Conservation (phyloP, 1,140 invertebrate genomes). For the Atta cephalotes region DNA sequence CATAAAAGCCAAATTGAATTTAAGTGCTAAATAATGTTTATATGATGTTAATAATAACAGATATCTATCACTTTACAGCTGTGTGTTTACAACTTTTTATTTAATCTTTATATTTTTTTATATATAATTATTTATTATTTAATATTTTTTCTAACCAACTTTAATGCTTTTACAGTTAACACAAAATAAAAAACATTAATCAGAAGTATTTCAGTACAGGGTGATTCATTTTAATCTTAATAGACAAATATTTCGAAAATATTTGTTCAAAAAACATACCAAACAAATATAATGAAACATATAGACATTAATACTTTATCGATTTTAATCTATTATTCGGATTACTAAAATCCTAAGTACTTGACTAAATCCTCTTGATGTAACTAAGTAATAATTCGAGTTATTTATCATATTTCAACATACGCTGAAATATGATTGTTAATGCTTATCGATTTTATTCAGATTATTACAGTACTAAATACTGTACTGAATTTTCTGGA, state of each 20-base stretch:
- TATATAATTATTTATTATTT: no score
- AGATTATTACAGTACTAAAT: not conserved
- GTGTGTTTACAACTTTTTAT: no score
- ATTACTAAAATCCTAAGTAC: not conserved
- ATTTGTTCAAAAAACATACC: no score
- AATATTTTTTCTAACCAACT: no score
- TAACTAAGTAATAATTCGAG: not conserved
- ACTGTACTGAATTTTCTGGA: not conserved
- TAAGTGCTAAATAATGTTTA: no score
- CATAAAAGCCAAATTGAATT: no score
- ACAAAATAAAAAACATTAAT: not conserved
- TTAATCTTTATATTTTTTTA: no score
- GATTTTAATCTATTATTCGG: not conserved
- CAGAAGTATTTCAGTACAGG: not conserved
- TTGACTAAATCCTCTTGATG: not conserved
- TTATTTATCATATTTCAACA: not conserved
- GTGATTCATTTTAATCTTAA: no score
- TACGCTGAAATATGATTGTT: conserved; percentile 14
- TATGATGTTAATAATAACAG: no score
- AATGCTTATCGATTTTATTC: conserved; percentile 13
- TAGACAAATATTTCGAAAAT: no score
- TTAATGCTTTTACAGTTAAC: not conserved
- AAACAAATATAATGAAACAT: not conserved
- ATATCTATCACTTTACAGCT: no score
- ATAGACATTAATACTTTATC: not conserved